Evolutionary conservation across 2,888 invertebrate species (phyloP), one percentile per base, ranked within the genome.

Genomic region (Acanthosepion lycidas): DNA sequence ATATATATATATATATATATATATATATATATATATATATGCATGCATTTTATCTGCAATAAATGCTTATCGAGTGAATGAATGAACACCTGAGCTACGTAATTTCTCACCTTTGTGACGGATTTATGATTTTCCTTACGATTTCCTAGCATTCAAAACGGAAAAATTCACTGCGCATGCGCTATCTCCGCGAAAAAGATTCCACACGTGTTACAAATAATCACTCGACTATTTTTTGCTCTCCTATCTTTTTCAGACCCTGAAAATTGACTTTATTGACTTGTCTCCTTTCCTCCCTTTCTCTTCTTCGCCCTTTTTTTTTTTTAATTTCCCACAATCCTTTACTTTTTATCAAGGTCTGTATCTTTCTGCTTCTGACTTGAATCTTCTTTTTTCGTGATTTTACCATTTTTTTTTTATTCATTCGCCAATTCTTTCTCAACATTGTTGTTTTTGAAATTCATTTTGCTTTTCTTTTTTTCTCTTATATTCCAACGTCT

Each of bases 131-230:
- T 78, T 78, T n/a, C n/a, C 28, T n/a, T 78, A 28, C 78, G 78
- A 78, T 78, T 78, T 78, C 78, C n/a, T n/a, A n/a, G 8, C 78
- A 78, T 78, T 78, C n/a, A n/a, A 78, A 78, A 78, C n/a, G 78
- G 28, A 28, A 78, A 64, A 78, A 78, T 78, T n/a, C 8, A 78
- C 78, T 78, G 78, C n/a, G 78, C 78, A 28, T 78, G 78, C 78
- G n/a, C n/a, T 78, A 78, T 78, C n/a, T 78, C 12, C n/a, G 78
- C 78, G 12, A 78, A 78, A 78, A 78, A 78, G 28, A 28, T 78
- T 78, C 78, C 78, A 78, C 78, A 78, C 78, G 78, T 78, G 78
- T 78, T 78, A 78, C 78, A 78, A 78, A 78, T 78, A 78, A 78
- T 78, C 78, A 78, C 78, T 78, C n/a, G 78, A 28, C n/a, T n/a